These are phyloP conservation scores for Drosophila athabasca DNA, from an alignment of 1,140 invertebrate genomes.

Conservation along the genomic window DNA sequence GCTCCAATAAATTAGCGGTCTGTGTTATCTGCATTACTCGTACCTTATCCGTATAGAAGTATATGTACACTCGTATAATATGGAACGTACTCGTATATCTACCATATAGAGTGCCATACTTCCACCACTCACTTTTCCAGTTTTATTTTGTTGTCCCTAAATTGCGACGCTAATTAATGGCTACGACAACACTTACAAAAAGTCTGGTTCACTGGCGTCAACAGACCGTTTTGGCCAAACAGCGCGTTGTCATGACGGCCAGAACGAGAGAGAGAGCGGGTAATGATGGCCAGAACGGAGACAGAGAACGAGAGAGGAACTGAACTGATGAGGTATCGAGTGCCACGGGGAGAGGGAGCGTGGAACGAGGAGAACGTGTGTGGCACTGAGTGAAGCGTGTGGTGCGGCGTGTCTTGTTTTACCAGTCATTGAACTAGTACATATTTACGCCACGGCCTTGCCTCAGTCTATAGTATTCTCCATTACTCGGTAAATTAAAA, in stretches of 20 bases:
- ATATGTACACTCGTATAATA: background rate
- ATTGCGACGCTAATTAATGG: conserved; percentile 56
- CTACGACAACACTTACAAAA: conserved; percentile 46
- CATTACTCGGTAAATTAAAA: too few relatives aligned
- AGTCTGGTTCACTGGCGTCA: conserved; percentile 23
- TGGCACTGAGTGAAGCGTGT: too few relatives aligned
- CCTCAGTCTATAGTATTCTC: background rate
- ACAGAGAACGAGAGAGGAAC: background rate
- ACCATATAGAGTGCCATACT: background rate
- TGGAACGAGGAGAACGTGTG: too few relatives aligned
- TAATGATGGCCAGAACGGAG: background rate
- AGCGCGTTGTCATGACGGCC: conserved; percentile 50
- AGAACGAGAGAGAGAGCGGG: conserved; percentile 32
- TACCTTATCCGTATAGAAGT: background rate
- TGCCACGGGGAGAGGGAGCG: too few relatives aligned
- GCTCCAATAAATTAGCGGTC: background rate
- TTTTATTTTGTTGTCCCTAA: conserved; percentile 6
- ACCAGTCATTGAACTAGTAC: too few relatives aligned
- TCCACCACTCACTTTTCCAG: background rate
- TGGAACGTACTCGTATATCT: background rate
- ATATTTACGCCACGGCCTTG: conserved; percentile 55
- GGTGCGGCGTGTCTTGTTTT: too few relatives aligned
- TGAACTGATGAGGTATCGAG: too few relatives aligned
- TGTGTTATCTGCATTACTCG: background rate
- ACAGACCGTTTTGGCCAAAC: conserved; percentile 36